phyloP scores from a whole-genome alignment of 2,797 vertebrate species.

The Taeniopygia guttata region DNA sequence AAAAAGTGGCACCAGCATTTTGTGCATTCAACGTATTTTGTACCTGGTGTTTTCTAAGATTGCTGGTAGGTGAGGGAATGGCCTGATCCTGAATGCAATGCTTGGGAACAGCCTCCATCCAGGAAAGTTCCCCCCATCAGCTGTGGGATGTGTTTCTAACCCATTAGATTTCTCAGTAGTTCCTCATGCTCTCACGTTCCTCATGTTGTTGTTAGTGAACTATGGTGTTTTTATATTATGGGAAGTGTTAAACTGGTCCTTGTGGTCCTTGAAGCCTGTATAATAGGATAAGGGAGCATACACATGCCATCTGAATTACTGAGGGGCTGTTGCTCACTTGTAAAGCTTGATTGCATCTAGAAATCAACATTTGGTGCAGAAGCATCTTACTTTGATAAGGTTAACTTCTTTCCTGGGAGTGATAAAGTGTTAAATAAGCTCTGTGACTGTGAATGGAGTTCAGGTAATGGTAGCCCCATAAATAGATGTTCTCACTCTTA shows the following conservation, averaged over 20 bases:
- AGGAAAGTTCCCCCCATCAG: neutral
- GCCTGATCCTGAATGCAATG: neutral
- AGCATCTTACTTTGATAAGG: slow-evolving; percentile 56
- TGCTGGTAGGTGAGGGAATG: neutral
- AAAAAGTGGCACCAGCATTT: neutral
- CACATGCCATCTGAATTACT: slow-evolving; percentile 13
- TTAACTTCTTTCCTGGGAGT: slow-evolving; percentile 64
- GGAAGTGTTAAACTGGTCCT: slow-evolving; percentile 24
- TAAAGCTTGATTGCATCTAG: slow-evolving; percentile 61
- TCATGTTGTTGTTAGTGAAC: neutral
- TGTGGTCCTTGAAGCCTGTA: slow-evolving; percentile 19
- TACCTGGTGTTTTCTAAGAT: neutral
- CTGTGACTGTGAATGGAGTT: slow-evolving; percentile 49
- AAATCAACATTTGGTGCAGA: slow-evolving; percentile 62
- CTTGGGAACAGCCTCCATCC: neutral
- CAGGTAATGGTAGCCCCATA: slow-evolving; percentile 55
- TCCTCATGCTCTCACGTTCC: neutral
- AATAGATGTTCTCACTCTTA: slow-evolving; percentile 46
- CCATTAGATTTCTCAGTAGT: neutral
- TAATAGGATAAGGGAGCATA: slow-evolving; percentile 34
- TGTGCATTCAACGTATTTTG: neutral
- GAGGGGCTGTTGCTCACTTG: slow-evolving; percentile 44
- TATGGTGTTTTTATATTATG: neutral
- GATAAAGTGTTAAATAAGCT: slow-evolving; percentile 63
- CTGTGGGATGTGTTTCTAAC: neutral